Base-by-base conservation (phyloP, 2,797 vertebrate genomes). In the Phataginus tricuspis region DNA sequence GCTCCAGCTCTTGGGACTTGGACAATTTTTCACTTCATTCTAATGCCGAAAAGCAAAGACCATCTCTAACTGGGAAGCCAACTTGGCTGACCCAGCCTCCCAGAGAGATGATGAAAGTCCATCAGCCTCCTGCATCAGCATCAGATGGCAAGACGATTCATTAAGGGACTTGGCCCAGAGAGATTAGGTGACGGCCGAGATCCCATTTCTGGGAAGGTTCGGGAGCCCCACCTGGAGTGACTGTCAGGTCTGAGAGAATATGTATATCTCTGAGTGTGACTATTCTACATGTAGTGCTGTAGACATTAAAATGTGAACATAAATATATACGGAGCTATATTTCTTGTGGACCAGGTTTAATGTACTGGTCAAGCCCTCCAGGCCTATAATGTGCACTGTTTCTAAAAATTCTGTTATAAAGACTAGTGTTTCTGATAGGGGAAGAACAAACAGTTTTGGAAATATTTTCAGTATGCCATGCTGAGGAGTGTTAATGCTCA, bases 271-370 rank as follows among this genome's bases (percentile, higher is more conserved):
- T n/a, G 18, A 45, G 45, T 45, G 45, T 45, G 29, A 53, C 34
- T 23, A 53, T 53, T 59, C 16, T 45, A 78, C 5, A 93, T 53
- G 45, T 69, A 90, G n/a, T 19, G 72, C 39, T 91, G 13, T 61
- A 39, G 74, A 66, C 2, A 34, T 90, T 80, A 63, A 68, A 90
- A 92, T 64, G 5, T 72, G 55, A 75, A 34, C 63, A 75, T 72
- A 61, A 82, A 49, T 84, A 75, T 86, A 51, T 29, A 84, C 37
- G n/a, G 23, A 90, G 18, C 16, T 77, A 89, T 77, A 82, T 87
- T 82, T 91, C 63, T 90, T 84, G 8, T 77, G 49, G 31, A 57
- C 4, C 42, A 78, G n/a, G 93, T 94, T 80, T 69, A 94, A 90
- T 72, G 86, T 57, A 14, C 5, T 79, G 63, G 71, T 92, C 29